These are phyloP conservation scores for Holothuria glaberrima DNA, from an alignment of 35 echinoderm and acorn worm species.

Conservation along the genomic window DNA sequence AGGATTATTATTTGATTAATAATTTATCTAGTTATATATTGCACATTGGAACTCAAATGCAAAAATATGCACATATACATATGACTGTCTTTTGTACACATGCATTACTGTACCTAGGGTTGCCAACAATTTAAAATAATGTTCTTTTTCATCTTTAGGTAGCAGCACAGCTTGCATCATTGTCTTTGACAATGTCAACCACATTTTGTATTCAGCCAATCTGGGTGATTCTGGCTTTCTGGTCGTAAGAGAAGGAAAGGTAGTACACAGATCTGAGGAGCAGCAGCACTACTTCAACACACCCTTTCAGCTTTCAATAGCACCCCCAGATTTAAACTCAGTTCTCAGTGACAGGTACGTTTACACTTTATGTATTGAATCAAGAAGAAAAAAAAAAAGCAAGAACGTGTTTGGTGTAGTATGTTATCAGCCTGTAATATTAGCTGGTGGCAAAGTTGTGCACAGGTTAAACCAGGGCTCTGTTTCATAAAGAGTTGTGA, in stretches of 20 bases:
- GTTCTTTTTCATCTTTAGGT: slow-evolving; percentile 57
- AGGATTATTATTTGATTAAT: too few relatives aligned
- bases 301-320: slow-evolving; percentile 95
- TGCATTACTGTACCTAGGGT: too few relatives aligned
- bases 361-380: neutral
- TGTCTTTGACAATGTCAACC: slow-evolving; percentile 87
- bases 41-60: too few relatives aligned
- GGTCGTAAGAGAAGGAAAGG: slow-evolving; percentile 77
- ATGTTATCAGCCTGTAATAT: neutral
- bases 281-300: slow-evolving; percentile 99
- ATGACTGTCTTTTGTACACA: too few relatives aligned
- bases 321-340: slow-evolving; percentile 86
- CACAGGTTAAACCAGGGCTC: too few relatives aligned
- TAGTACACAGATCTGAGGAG: slow-evolving; percentile 91
- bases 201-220: slow-evolving; percentile 87
- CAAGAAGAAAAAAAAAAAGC: too few relatives aligned
- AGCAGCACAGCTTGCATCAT: slow-evolving; percentile 98
- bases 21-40: too few relatives aligned
- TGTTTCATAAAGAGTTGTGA: too few relatives aligned
- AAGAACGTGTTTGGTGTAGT: neutral
- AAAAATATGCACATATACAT: too few relatives aligned
- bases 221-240: slow-evolving; percentile 97
- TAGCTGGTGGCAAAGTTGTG: too few relatives aligned
- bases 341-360: slow-evolving; percentile 91
- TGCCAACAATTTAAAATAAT: too few relatives aligned